phyloP scores from a whole-genome alignment of 2,797 vertebrate species.

The Sebastiscus albofasciatus region DNA sequence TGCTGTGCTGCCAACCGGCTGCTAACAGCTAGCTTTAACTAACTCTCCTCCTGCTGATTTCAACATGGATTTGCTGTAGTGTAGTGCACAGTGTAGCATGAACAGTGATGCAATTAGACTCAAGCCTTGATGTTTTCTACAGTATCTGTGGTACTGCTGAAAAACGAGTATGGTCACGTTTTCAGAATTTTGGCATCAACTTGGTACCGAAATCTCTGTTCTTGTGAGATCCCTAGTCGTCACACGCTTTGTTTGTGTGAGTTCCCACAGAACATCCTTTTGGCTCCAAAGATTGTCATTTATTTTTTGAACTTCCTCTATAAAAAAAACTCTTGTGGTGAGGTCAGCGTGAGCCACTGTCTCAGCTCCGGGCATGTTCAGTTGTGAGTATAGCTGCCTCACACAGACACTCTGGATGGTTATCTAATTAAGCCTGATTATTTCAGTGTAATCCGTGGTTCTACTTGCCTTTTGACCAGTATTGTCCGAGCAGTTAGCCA shows the following conservation, averaged over 20 bases:
- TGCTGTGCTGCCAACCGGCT: too few relatives aligned
- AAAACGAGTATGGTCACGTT: too few relatives aligned
- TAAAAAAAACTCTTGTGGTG: neutral
- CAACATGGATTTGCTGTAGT: too few relatives aligned
- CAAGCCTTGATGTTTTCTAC: too few relatives aligned
- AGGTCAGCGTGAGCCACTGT: neutral
- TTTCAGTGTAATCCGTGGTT: slow-evolving; percentile 24
- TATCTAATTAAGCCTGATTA: slow-evolving; percentile 35
- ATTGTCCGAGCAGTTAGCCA: neutral
- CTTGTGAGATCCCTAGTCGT: too few relatives aligned
- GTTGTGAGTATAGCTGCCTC: neutral
- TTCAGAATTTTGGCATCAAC: too few relatives aligned
- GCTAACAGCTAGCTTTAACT: too few relatives aligned
- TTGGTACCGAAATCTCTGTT: too few relatives aligned
- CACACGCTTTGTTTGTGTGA: neutral
- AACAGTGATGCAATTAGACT: too few relatives aligned
- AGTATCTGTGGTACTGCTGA: too few relatives aligned
- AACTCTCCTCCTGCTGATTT: too few relatives aligned
- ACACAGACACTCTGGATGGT: slow-evolving; percentile 10
- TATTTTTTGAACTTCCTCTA: neutral
- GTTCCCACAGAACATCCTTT: neutral
- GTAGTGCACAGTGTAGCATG: too few relatives aligned
- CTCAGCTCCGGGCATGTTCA: neutral
- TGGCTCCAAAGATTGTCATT: neutral
- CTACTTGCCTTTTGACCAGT: slow-evolving; percentile 18